A percentile compares a stretch with the other conserved stretches of the same genome.
Evolutionary conservation across 2,797 vertebrate species (phyloP).

Genomic region (Catamblyrhynchus diadema): DNA sequence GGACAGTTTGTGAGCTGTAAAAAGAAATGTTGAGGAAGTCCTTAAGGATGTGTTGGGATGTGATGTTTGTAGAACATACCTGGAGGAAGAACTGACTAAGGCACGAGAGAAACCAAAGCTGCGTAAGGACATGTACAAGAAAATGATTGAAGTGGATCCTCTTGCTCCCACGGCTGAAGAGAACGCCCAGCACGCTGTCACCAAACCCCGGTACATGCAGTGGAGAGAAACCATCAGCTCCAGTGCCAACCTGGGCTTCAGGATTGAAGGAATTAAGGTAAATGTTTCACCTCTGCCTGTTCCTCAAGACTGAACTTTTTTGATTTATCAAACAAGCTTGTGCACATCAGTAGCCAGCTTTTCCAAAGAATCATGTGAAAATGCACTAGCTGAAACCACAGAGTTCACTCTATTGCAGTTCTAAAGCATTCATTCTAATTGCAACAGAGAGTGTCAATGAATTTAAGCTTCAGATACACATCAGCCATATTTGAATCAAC

Average conservation of each 20-base stretch:
- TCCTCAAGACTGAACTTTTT: neutral
- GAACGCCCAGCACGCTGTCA: conserved; percentile 85
- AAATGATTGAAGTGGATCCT: conserved; percentile 94
- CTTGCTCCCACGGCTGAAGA: conserved; percentile 89
- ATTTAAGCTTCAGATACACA: neutral
- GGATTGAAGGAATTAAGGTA: conserved; percentile 98
- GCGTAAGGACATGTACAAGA: conserved; percentile 94
- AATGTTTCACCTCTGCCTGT: neutral
- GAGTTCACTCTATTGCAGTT: neutral
- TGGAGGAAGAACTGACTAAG: conserved; percentile 94
- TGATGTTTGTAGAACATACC: conserved; percentile 84
- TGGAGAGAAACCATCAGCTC: conserved; percentile 98
- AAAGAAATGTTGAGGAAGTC: neutral
- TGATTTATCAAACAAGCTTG: neutral
- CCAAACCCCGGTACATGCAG: conserved; percentile 98
- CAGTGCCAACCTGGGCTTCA: conserved; percentile 93
- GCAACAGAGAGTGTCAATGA: neutral
- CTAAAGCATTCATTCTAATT: neutral
- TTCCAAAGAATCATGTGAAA: neutral
- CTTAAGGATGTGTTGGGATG: neutral
- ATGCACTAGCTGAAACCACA: neutral
- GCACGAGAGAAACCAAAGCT: conserved; percentile 91
- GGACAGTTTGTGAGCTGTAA: neutral
- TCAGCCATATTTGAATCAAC: neutral
- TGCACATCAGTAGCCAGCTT: neutral